Evolutionary conservation across 2,888 invertebrate species (phyloP), one percentile per base, ranked within the genome.

Genomic region (Galerucella calmariensis): DNA sequence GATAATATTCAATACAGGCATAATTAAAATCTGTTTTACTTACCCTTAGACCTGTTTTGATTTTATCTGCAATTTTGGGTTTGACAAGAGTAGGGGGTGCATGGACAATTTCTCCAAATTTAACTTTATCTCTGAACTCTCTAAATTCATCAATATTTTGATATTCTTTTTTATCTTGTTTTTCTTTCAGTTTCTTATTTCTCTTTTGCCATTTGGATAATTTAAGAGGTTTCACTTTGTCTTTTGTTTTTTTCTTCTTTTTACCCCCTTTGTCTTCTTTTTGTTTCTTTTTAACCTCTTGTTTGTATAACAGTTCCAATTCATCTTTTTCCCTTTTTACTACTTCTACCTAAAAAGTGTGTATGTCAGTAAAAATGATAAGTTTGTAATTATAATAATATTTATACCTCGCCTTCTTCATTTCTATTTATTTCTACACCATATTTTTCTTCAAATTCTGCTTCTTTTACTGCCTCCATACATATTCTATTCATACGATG

Each of bases 71-170:
- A 80, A 88, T 89, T 72, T 88, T 88, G 1, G 92, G 92, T 67
- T 87, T 84, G 3, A 88, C 84, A 56, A 95, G 87, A 69, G 89
- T 86, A 48, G 95, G 95, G 72, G 95, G 95, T 68, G 90, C 93
- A 86, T 93, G 92, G 2, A 90, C 92, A 67, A 92, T 89, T 84
- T 95, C 95, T 0, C 95, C 95, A 88, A 95, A 95, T 83, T 90
- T 85, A 27, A 95, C 89, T 65, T 89, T 88, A 86, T 95, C 95
- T 81, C 88, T 82, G 41, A 85, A 84, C 14, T 81, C 87, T 68
- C 91, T 91, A 53, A 89, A 87, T 75, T 79, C 79, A 74, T 83
- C 78, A 41, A 76, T 24, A 71, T 78, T 71, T 35, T 75, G 58
- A 58, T 8, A n/a, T 72, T 80, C 75, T 58, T 82, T 82, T 59